phyloP scores from a whole-genome alignment of 2,888 invertebrate genomes.

The Lamproptera curius region DNA sequence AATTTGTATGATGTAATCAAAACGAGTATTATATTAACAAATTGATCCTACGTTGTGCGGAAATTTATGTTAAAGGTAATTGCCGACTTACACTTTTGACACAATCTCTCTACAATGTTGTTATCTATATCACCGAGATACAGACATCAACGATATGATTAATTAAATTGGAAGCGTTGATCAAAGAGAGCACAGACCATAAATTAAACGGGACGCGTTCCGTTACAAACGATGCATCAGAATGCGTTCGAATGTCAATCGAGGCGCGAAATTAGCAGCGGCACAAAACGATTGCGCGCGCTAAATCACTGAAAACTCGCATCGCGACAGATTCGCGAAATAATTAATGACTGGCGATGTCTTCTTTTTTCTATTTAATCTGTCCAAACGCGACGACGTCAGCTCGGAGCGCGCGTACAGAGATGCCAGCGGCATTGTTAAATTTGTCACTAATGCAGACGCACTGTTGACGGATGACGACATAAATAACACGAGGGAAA shows the following conservation, averaged over 20 bases:
- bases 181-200: background rate
- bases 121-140: too few relatives aligned
- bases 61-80: too few relatives aligned
- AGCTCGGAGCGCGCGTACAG: conserved; percentile 35
- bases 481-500: conserved; percentile 60
- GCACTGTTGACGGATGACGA: conserved; percentile 54
- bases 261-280: conserved; percentile 16
- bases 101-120: too few relatives aligned
- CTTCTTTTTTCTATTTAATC: conserved; percentile 39
- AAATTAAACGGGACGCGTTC: background rate
- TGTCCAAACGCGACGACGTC: conserved; percentile 18
- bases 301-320: conserved; percentile 58
- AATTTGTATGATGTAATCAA: too few relatives aligned
- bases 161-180: too few relatives aligned
- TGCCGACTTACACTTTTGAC: too few relatives aligned
- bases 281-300: conserved; percentile 45
- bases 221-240: conserved; percentile 2
- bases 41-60: too few relatives aligned
- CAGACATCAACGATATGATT: too few relatives aligned
- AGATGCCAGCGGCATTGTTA: conserved; percentile 59
- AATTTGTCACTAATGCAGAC: conserved; percentile 63
- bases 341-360: conserved; percentile 52
- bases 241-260: conserved; percentile 16
- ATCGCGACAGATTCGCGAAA: conserved; percentile 67
- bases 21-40: too few relatives aligned